Evolutionary conservation across 2,888 invertebrate genomes (phyloP), one percentile per base, ranked within the genome.

Genomic region (Tetramorium bicarinatum): DNA sequence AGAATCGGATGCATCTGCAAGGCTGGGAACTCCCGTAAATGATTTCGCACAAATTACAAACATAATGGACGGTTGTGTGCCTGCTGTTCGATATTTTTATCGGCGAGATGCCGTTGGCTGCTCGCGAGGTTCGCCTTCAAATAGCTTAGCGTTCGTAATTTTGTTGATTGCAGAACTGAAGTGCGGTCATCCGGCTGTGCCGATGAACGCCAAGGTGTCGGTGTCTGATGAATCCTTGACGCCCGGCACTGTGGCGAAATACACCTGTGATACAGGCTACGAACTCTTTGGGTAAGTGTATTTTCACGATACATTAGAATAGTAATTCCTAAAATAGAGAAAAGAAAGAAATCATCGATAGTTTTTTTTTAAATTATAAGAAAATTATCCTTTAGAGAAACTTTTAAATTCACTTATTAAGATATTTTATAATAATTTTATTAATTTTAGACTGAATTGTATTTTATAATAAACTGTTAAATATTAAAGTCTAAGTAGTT

Each of bases 141-240:
- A 41, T 71, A 61, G 67, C 69, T 83, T 47, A 85, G 54, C 47
- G 21, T 59, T 34, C 41, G 84, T 72, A 81, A 88, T 90, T 91
- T 83, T 91, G 87, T 75, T 90, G 52, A 83, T 93, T 92, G 41
- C 94, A 95, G 96, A 96, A 85, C 95, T 95, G 59, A 96, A 95
- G 91, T 98, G 98, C 95, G 98, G 98, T 44, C 97, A 97, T 93
- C 98, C 98, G 41, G 97, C 98, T 18, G 97, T 98, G 90, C 98
- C 98, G 29, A 95, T 97, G 82, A 98, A 98, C 95, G 97, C 98
- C 82, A 96, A 96, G 93, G 97, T 98, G 72, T 95, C 96, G 52
- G 95, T 97, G 88, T 96, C 96, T 89, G 96, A 95, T 88, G 95
- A 96, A 85, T 95, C 93, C 88, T 96, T 96, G 87, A 93, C 94